These are phyloP conservation scores for Poecilia latipinna DNA, from an alignment of 2,113 vertebrate species.

Conservation along the genomic window DNA sequence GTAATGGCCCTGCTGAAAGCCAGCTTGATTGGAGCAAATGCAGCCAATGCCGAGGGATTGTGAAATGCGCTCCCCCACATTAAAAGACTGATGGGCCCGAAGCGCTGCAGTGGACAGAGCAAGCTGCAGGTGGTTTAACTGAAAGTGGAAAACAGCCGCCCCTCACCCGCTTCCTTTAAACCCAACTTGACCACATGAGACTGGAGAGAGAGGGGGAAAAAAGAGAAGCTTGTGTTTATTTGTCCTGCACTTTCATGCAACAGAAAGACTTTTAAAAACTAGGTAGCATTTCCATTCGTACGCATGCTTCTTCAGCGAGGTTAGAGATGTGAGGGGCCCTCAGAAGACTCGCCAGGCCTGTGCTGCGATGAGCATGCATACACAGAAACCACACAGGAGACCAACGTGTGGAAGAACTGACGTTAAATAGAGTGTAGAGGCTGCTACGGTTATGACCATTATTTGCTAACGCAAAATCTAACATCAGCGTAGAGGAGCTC, in stretches of 20 bases:
- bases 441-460: conserved; percentile 15
- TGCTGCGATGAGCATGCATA: conserved; percentile 29
- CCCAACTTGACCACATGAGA: conserved; percentile 69
- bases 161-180: conserved; percentile 47
- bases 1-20: not conserved
- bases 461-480: conserved; percentile 16
- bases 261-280: conserved; percentile 32
- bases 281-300: conserved; percentile 45
- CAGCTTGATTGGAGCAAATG: not conserved
- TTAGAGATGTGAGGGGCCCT: conserved; percentile 69
- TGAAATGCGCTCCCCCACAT: not conserved
- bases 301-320: conserved; percentile 51
- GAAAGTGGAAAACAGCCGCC: conserved; percentile 43
- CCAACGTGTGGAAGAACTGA: conserved; percentile 50
- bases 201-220: conserved; percentile 20
- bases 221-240: conserved; percentile 34
- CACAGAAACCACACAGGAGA: conserved; percentile 67
- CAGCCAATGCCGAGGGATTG: not conserved
- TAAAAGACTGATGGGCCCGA: not conserved
- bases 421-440: conserved; percentile 19
- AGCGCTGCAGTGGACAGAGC: conserved; percentile 21
- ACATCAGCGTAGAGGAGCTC: not conserved
- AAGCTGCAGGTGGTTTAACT: conserved; percentile 57
- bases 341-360: conserved; percentile 35
- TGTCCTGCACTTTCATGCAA: conserved; percentile 28